phyloP scores from a whole-genome alignment of 2,888 invertebrate species.

The Cephonodes hylas region DNA sequence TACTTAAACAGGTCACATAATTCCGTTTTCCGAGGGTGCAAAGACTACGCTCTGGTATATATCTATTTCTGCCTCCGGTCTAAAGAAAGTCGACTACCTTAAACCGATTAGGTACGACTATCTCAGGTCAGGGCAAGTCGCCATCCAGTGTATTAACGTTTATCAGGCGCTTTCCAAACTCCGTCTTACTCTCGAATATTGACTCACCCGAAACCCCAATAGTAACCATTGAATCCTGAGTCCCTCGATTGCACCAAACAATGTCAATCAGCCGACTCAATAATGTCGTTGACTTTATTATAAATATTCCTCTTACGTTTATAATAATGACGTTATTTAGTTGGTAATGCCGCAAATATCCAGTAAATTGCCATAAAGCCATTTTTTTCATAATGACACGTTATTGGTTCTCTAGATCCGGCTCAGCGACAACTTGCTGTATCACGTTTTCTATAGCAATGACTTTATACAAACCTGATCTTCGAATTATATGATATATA shows the following conservation, averaged over 20 bases:
- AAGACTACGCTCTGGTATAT: too few relatives aligned
- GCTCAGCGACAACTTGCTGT: constrained; percentile 10
- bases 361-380: background rate
- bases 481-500: background rate
- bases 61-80: too few relatives aligned
- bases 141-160: too few relatives aligned
- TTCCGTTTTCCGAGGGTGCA: too few relatives aligned
- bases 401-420: constrained; percentile 16
- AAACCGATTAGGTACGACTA: too few relatives aligned
- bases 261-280: background rate
- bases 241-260: background rate
- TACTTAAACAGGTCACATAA: too few relatives aligned
- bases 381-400: constrained; percentile 9
- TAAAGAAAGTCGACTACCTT: too few relatives aligned
- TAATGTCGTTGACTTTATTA: background rate
- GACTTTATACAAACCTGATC: background rate
- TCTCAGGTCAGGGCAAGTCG: too few relatives aligned
- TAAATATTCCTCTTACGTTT: background rate
- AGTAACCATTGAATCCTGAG: too few relatives aligned
- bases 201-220: too few relatives aligned
- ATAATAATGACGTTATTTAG: background rate
- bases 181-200: too few relatives aligned
- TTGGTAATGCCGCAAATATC: background rate
- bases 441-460: background rate
- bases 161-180: too few relatives aligned